Evolutionary conservation across 2,113 vertebrate genomes (phyloP).

Genomic region (Amphiprion ocellaris): DNA sequence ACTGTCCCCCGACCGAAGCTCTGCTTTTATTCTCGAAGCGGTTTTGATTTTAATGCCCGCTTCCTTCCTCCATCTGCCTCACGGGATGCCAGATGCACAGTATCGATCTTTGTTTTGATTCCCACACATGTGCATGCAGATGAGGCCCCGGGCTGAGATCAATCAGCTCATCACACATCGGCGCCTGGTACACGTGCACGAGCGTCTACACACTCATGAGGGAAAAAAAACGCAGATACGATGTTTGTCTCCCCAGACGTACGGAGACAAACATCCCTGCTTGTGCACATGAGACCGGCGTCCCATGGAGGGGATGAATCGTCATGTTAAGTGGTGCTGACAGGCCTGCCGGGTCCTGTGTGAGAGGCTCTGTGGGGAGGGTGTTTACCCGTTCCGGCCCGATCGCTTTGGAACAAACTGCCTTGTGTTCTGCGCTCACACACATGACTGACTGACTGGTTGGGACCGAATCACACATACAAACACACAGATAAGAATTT

Average conservation of each 20-base stretch:
- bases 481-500: constrained; percentile 18
- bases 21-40: too few species aligned
- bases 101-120: constrained; percentile 65
- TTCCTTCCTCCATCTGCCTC: constrained; percentile 22
- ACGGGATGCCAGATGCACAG: neutral
- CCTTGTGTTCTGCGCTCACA: constrained; percentile 68
- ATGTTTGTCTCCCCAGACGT: too few species aligned
- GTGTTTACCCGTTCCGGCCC: constrained; percentile 65
- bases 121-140: constrained; percentile 69
- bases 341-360: constrained; percentile 70
- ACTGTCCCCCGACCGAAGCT: too few species aligned
- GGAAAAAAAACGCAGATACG: neutral
- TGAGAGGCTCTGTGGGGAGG: constrained; percentile 58
- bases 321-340: constrained; percentile 70
- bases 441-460: constrained; percentile 48
- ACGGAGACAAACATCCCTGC: constrained; percentile 16
- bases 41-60: neutral
- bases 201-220: constrained; percentile 3
- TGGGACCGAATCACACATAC: constrained; percentile 14
- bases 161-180: constrained; percentile 53
- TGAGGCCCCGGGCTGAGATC: constrained; percentile 53
- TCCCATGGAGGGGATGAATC: constrained; percentile 64
- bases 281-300: neutral
- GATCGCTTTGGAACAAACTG: constrained; percentile 73
- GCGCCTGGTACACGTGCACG: neutral